Base-by-base conservation (phyloP, 2,797 vertebrate species). In the Leuciscus waleckii region DNA sequence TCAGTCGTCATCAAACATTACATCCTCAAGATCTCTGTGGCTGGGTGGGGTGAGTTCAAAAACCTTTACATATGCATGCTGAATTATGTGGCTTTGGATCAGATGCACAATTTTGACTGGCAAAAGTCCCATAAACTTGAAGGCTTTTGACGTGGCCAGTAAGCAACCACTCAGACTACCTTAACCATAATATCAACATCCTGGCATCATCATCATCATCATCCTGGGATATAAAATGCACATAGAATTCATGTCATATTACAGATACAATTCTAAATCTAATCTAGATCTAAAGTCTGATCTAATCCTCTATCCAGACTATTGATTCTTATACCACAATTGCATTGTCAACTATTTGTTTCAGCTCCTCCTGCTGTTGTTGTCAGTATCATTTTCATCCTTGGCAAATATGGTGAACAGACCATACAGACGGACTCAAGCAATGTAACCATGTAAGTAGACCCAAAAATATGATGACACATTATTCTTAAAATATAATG, bases 21-120 rank as follows among this genome's bases (percentile, higher is more conserved):
- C 85, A 0, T 94, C 0, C 75, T 92, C 68, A 94, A 94, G 91
- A 82, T 94, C 2, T 87, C 81, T n/a, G 54, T 93, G 68, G 5
- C 9, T 67, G 88, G 92, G 29, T 95, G 94, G 95, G 46, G 95
- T 95, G 79, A 92, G 93, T 88, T 32, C 21, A 21, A 35, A 41
- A 56, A 13, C 8, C 5, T 21, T 46, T 21, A 49, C 16, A 68
- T 35, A 46, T 51, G 29, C 26, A 29, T 67, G 19, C 61, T 58
- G 32, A 56, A 63, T 26, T 61, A 26, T 29, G 26, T 16, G 29
- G 26, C 61, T 14, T 32, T 3, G 17, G 29, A 65, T 65, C 61
- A 65, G 26, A 32, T 7, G 1, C 61, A 17, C 14, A 16, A 16
- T 65, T 16, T 65, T 65, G 5, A 29, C n/a, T 11, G 3, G 23